Conservation (phyloP, 2,113 vertebrate species). For the Odontophorus gujanensis region DNA sequence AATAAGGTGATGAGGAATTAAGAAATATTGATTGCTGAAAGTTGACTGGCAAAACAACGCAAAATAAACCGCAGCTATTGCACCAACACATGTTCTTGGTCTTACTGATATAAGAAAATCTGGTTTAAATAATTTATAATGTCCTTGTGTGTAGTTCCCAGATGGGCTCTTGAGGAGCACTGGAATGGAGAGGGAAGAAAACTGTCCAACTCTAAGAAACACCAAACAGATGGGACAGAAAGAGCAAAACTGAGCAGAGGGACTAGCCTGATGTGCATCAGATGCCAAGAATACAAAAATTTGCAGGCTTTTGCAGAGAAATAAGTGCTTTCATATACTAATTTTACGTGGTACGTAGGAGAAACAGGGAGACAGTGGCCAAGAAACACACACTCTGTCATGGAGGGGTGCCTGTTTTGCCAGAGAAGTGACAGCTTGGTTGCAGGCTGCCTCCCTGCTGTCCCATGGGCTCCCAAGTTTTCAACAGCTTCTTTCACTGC, state of each 20-base stretch:
- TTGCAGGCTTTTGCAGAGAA: not conserved
- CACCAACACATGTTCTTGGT: constrained; percentile 12
- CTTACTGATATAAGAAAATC: constrained; percentile 2
- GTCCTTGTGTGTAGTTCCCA: not conserved
- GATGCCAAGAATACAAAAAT: not conserved
- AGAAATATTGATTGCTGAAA: constrained; percentile 54
- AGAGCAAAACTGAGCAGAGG: constrained; percentile 14
- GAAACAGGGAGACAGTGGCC: not conserved
- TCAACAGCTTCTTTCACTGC: not conserved
- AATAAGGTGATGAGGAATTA: not conserved
- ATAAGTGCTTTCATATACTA: not conserved
- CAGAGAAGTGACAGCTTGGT: not conserved
- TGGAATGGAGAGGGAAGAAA: not conserved
- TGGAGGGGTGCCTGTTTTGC: not conserved
- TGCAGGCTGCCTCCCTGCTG: not conserved
- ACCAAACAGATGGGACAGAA: not conserved
- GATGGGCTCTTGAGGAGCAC: not conserved
- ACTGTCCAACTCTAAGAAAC: not conserved
- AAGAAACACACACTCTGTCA: not conserved
- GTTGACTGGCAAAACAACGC: constrained; percentile 28
- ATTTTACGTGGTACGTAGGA: not conserved
- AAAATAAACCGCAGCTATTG: constrained; percentile 47
- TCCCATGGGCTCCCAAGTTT: not conserved
- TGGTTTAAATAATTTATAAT: constrained; percentile 32
- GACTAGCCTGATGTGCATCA: not conserved